Evolutionary conservation across 2,797 vertebrate genomes (phyloP), one percentile per base, ranked within the genome.

Genomic region (Staurois parvus): DNA sequence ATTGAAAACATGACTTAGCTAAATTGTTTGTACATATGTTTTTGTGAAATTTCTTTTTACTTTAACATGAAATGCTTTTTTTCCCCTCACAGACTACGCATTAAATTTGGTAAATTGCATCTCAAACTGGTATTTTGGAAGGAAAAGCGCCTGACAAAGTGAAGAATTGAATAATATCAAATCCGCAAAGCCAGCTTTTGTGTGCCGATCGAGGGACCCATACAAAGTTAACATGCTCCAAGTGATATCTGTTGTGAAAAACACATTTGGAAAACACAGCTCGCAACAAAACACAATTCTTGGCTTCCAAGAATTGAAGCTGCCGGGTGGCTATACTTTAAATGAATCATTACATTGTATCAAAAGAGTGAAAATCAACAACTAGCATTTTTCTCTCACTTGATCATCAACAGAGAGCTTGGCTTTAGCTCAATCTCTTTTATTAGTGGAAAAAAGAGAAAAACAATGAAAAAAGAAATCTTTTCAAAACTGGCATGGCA

Each of bases 381-480:
- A 89, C 85, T 68, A 83, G 80, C 85, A 83, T 83, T 86, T 86
- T 86, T 79, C 85, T 83, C 85, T 90, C 86, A 88, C 90, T 88
- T 89, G 83, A 91, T 88, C 89, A 87, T 85, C 87, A 77, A 70
- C 87, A 89, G 87, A 88, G 91, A 91, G 75, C 88, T 89, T 93
- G 74, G 85, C 78, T 90, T 90, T 91, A 89, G 69, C 89, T 91
- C 48, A 82, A 84, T 88, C 89, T 92, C 88, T 91, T 90, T 91
- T 85, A 89, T 91, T 93, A 89, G 84, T 86, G 89, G 89, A 93
- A 91, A 91, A 89, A 89, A 81, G 92, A 84, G 87, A 89, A 89
- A 90, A 83, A 88, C 90, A 93, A 91, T 90, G 85, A 86, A 89
- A 91, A 92, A 92, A 72, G 34, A 93, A 95, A 92, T 92, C 90